Evolutionary conservation across 2,888 invertebrate genomes (phyloP), one percentile per base, ranked within the genome.

Genomic region (Ophioninae sp.): DNA sequence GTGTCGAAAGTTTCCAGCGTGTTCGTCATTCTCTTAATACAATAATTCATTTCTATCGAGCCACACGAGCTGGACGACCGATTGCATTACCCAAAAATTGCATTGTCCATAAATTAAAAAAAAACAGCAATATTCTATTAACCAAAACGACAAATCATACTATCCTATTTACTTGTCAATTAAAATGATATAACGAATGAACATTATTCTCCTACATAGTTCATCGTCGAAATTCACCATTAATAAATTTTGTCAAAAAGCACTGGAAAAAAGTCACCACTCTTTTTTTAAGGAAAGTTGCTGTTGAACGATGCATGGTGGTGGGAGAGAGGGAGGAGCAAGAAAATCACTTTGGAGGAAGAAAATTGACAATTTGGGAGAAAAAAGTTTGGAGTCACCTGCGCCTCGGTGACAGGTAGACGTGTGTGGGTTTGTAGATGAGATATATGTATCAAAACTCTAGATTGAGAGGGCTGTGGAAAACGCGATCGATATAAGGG

Each of bases 321-420:
- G n/a, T n/a, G n/a, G n/a, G n/a, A 64, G 56, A 67, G 61, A n/a
- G 30, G 17, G 30, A 41, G 61, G n/a, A 37, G 30, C 65, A 70
- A 75, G 70, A 57, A 23, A 62, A 62, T 50, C 50, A 76, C 21
- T 56, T 56, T 79, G 61, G 61, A 68, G 10, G 44, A 68, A 79
- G 85, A 83, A 87, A 87, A 88, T 87, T 87, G 87, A 86, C 87
- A 86, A 87, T 87, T 86, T 64, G 84, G 85, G 74, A 76, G 76
- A 73, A 82, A 82, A 87, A 86, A 86, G 75, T 86, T 87, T 76
- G 50, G 57, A 50, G 62, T 87, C 88, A 88, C 87, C 87, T 87
- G 87, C 85, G 87, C 79, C 85, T 77, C 77, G 64, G 23, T 44
- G 44, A 39, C 64, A 44, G 37, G 62, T 13, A 68, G 57, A 44